phyloP scores from a whole-genome alignment of 1,140 invertebrate genomes.

The Dreissena polymorpha region DNA sequence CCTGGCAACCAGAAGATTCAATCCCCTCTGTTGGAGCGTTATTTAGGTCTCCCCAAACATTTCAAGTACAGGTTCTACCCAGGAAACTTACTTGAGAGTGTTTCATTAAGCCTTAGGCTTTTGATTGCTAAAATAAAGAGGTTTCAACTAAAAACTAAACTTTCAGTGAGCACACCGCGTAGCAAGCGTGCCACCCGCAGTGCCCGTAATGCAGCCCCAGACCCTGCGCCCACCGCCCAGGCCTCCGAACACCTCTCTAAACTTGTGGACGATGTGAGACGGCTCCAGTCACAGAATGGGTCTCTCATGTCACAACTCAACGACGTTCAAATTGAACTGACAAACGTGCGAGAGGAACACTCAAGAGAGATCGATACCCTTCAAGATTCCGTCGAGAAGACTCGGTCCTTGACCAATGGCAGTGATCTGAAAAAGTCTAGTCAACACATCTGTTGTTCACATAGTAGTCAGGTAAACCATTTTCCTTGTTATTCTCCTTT shows the following conservation, averaged over 20 bases:
- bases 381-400: conserved; percentile 32
- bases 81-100: too few relatives aligned
- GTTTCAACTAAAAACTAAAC: too few relatives aligned
- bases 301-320: conserved; percentile 63
- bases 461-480: conserved; percentile 11
- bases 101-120: too few relatives aligned
- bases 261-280: conserved; percentile 58
- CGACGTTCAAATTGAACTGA: conserved; percentile 47
- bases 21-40: too few relatives aligned
- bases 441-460: conserved; percentile 29
- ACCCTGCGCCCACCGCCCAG: background rate
- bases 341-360: conserved; percentile 22
- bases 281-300: conserved; percentile 66
- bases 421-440: conserved; percentile 9
- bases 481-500: background rate
- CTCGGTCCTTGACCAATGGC: background rate
- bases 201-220: background rate
- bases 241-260: conserved; percentile 13
- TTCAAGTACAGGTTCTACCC: too few relatives aligned
- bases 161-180: conserved; percentile 25
- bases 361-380: conserved; percentile 30
- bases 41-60: too few relatives aligned
- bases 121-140: too few relatives aligned
- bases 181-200: background rate
- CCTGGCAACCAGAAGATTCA: too few relatives aligned